These are phyloP conservation scores for Leptinotarsa rubiginosa DNA, from an alignment of 2,888 invertebrate species.

Conservation along the genomic window DNA sequence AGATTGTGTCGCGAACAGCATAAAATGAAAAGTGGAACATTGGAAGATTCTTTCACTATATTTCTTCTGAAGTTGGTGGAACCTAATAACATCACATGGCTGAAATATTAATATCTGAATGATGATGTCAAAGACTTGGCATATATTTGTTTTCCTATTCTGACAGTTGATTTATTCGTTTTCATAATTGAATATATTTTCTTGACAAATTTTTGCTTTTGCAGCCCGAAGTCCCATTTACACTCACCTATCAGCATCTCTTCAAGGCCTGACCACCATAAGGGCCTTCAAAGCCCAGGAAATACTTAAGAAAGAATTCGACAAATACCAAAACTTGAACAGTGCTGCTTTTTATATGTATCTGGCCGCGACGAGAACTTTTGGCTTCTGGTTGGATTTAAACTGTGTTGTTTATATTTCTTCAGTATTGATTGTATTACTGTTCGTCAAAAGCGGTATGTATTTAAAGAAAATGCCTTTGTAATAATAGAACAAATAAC, in stretches of 20 bases:
- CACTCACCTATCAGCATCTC: slow-evolving; percentile 62
- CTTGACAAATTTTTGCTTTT: slow-evolving; percentile 27
- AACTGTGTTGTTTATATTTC: slow-evolving; percentile 75
- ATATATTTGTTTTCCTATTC: too few species aligned
- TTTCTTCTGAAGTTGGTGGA: too few species aligned
- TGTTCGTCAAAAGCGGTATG: slow-evolving; percentile 71
- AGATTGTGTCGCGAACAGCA: too few species aligned
- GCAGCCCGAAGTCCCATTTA: slow-evolving; percentile 62
- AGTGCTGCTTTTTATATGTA: slow-evolving; percentile 80
- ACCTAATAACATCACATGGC: too few species aligned
- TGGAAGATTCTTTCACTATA: too few species aligned
- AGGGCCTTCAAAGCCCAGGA: slow-evolving; percentile 61
- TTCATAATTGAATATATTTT: not conserved
- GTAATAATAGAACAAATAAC: too few species aligned
- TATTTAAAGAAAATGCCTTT: slow-evolving; percentile 24
- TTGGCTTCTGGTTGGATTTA: slow-evolving; percentile 78
- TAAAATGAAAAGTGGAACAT: too few species aligned
- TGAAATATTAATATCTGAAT: too few species aligned
- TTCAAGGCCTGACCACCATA: slow-evolving; percentile 63
- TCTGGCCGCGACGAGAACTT: slow-evolving; percentile 73
- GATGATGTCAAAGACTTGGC: too few species aligned
- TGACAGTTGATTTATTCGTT: too few species aligned
- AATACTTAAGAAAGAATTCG: slow-evolving; percentile 60
- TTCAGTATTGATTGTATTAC: slow-evolving; percentile 73
- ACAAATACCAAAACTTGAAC: slow-evolving; percentile 54